Conservation (phyloP, 1,140 invertebrate genomes). For the Tribolium madens region DNA sequence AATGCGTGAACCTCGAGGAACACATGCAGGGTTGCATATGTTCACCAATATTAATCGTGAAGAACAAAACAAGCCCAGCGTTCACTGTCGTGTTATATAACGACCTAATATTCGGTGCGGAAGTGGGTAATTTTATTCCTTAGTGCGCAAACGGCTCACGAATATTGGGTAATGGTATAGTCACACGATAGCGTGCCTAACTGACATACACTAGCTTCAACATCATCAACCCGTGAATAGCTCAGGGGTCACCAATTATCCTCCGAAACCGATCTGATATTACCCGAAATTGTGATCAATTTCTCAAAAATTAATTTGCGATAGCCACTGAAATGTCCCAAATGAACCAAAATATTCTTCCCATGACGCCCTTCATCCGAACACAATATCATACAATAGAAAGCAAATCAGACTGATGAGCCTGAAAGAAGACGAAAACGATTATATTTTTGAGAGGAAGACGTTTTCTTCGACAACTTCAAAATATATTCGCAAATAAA, state of each 20-base stretch:
- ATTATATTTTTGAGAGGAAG: conserved; percentile 12
- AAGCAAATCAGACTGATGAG: conserved; percentile 32
- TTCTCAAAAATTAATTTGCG: conserved; percentile 18
- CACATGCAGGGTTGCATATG: conserved; percentile 28
- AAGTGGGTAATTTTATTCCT: conserved; percentile 46
- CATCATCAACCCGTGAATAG: conserved; percentile 41
- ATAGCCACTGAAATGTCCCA: neutral
- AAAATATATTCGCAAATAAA: conserved; percentile 34
- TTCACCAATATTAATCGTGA: conserved; percentile 24
- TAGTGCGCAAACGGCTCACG: conserved; percentile 45
- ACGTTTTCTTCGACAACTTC: conserved; percentile 24
- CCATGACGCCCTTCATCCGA: conserved; percentile 12
- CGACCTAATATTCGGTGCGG: conserved; percentile 45
- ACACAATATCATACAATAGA: conserved; percentile 33
- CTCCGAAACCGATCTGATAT: conserved; percentile 31
- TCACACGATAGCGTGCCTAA: conserved; percentile 44
- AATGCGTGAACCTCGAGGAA: conserved; percentile 30
- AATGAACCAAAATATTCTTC: neutral
- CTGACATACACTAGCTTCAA: conserved; percentile 42
- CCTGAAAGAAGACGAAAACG: conserved; percentile 26
- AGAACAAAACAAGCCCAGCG: conserved; percentile 39
- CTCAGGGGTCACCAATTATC: conserved; percentile 37
- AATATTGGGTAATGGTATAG: conserved; percentile 46
- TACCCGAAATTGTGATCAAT: conserved; percentile 22
- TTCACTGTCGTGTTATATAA: conserved; percentile 45